Conservation (phyloP, 2,797 vertebrate species). For the Cossypha heuglini region DNA sequence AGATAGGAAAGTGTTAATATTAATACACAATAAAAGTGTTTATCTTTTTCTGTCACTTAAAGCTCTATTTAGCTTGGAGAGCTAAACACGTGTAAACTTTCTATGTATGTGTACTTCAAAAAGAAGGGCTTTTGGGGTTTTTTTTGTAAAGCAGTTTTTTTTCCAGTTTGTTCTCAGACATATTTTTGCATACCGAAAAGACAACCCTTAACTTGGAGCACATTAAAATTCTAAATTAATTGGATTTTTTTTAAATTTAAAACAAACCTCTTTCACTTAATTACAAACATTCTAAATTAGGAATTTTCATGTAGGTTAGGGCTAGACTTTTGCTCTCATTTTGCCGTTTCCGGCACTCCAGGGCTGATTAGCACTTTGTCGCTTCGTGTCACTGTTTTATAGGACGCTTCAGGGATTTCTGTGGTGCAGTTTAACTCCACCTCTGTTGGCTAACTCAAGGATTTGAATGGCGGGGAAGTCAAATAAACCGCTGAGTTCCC, state of each 20-base stretch:
- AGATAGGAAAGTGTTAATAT: neutral
- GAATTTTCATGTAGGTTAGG: neutral
- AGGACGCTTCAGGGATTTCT: neutral
- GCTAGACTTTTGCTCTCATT: neutral
- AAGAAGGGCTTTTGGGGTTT: neutral
- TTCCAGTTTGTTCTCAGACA: neutral
- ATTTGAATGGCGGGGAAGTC: rapidly evolving
- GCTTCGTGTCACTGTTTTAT: neutral
- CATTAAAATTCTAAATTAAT: neutral
- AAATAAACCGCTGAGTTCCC: neutral
- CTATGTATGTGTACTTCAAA: neutral
- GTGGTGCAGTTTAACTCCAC: neutral
- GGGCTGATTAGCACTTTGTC: neutral
- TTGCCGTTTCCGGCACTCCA: neutral
- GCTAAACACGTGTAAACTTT: neutral
- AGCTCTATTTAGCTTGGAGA: neutral
- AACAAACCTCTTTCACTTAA: neutral
- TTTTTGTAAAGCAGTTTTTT: neutral
- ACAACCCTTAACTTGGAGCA: neutral
- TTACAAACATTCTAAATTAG: neutral
- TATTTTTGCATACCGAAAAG: neutral
- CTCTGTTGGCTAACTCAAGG: neutral
- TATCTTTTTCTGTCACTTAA: neutral
- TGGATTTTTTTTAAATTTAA: rapidly evolving
- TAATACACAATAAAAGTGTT: neutral